These are phyloP conservation scores for Clarias pachynema DNA, from an alignment of 2,797 vertebrate genomes.

Conservation along the genomic window DNA sequence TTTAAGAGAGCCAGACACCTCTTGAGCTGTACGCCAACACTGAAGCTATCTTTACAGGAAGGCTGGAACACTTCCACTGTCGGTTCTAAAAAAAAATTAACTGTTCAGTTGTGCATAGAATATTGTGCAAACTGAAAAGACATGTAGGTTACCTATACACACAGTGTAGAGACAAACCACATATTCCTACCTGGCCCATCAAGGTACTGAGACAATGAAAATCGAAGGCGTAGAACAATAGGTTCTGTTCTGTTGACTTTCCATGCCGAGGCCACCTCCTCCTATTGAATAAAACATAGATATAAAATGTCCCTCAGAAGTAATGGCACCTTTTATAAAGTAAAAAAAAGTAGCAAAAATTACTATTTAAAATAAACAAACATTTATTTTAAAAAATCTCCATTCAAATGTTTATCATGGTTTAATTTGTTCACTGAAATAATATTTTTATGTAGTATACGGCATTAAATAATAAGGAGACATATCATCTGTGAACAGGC, in stretches of 20 bases:
- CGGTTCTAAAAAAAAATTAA: constrained; percentile 76
- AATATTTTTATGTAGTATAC: not conserved
- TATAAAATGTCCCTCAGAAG: not conserved
- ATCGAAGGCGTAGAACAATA: constrained; percentile 86
- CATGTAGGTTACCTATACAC: not conserved
- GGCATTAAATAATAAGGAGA: not conserved
- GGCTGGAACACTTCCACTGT: constrained; percentile 94
- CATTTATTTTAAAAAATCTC: not conserved
- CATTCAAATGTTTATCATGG: not conserved
- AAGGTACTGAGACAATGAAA: constrained; percentile 91
- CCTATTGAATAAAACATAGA: constrained; percentile 67
- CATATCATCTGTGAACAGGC: not conserved
- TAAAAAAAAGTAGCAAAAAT: not conserved
- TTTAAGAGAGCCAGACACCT: constrained; percentile 76
- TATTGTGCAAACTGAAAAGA: not conserved
- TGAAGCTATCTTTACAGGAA: constrained; percentile 85
- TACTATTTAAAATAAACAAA: not conserved
- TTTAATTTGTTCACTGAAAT: not conserved
- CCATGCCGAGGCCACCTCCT: constrained; percentile 89
- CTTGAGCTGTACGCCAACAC: constrained; percentile 88
- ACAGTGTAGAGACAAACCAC: not conserved
- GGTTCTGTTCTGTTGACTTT: constrained; percentile 88
- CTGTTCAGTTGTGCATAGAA: not conserved
- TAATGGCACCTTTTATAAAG: not conserved
- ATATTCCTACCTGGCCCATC: constrained; percentile 87